A percentile compares a stretch with the other conserved stretches of the same genome.
Conservation (phyloP, 1,140 invertebrate species). For the Brachionus rotundiformis region DNA sequence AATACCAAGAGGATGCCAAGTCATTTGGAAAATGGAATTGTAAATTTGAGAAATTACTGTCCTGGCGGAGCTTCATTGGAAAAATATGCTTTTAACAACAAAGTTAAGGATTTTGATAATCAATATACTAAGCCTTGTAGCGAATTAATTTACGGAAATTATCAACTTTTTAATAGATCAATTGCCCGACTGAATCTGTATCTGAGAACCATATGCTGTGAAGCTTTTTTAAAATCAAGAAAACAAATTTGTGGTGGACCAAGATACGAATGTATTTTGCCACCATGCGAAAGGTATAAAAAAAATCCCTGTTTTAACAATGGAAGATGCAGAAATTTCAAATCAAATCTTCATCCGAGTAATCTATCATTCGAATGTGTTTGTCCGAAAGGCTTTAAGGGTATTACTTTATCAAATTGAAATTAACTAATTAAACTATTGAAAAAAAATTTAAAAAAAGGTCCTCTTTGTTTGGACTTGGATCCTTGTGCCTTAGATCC, state of each 20-base stretch:
- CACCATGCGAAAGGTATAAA: background rate
- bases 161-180: background rate
- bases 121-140: background rate
- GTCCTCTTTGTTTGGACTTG: background rate
- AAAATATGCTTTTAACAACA: conserved; percentile 7
- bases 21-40: background rate
- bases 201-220: background rate
- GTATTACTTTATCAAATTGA: background rate
- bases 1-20: background rate
- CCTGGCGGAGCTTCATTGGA: background rate
- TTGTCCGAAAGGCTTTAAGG: conserved; percentile 12
- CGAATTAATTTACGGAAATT: background rate
- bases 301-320: background rate
- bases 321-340: conserved; percentile 16
- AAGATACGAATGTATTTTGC: background rate
- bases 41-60: background rate
- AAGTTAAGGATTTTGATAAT: conserved; percentile 1
- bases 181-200: background rate
- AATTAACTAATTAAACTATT: background rate
- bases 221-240: background rate
- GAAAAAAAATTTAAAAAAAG: background rate
- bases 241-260: background rate
- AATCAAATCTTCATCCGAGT: conserved; percentile 10
- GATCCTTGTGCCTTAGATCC: conserved; percentile 10
- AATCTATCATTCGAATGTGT: conserved; percentile 14